phyloP scores from a whole-genome alignment of 2,113 vertebrate genomes.

The Lutjanus erythropterus region DNA sequence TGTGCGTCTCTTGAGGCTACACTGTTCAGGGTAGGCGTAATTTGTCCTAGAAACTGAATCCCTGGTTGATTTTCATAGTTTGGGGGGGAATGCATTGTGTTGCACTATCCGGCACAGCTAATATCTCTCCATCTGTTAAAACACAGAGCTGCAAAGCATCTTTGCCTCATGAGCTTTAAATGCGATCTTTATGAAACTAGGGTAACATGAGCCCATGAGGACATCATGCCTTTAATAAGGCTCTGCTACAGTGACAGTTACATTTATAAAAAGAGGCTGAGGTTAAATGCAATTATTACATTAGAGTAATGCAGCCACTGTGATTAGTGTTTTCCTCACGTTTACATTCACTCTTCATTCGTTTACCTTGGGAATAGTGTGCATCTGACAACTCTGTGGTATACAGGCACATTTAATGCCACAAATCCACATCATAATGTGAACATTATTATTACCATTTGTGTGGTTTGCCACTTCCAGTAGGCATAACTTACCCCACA shows the following conservation, averaged over 20 bases:
- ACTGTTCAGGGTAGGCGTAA: slow-evolving; percentile 7
- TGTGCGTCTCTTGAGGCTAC: slow-evolving; percentile 16
- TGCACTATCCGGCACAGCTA: slow-evolving; percentile 9
- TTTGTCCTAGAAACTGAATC: slow-evolving; percentile 37
- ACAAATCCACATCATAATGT: slow-evolving; percentile 5
- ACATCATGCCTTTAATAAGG: background rate
- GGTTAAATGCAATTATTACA: slow-evolving; percentile 32
- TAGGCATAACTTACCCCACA: background rate
- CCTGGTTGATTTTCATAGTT: slow-evolving; percentile 16
- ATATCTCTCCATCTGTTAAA: slow-evolving; percentile 46
- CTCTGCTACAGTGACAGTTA: slow-evolving; percentile 6
- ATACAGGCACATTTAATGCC: background rate
- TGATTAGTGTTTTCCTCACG: background rate
- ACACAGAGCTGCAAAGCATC: slow-evolving; percentile 18
- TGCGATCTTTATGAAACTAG: slow-evolving; percentile 29
- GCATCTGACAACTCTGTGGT: background rate
- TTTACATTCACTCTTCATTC: background rate
- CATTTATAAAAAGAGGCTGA: slow-evolving; percentile 10
- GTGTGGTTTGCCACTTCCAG: slow-evolving; percentile 26
- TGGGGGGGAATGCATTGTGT: background rate
- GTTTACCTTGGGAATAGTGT: background rate
- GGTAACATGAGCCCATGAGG: slow-evolving; percentile 21
- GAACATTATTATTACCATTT: slow-evolving; percentile 3
- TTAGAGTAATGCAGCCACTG: slow-evolving; percentile 3
- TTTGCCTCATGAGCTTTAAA: slow-evolving; percentile 25